A percentile compares a stretch with the other conserved stretches of the same genome.
These are phyloP conservation scores for Carpatolechia fugitivella DNA, from an alignment of 2,888 invertebrate species.

Conservation along the genomic window DNA sequence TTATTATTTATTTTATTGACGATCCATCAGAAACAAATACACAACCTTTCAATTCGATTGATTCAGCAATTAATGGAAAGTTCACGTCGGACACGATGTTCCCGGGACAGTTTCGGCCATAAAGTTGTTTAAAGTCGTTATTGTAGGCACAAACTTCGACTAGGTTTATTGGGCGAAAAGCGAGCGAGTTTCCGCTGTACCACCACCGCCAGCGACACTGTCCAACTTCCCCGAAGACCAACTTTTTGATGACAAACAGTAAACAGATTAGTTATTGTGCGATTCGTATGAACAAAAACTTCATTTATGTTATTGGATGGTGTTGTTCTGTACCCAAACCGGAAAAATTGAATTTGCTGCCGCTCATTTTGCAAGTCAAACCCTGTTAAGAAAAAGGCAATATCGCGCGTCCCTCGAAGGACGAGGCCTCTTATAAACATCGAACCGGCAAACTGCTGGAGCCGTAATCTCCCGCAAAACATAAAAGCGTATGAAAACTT, in stretches of 20 bases:
- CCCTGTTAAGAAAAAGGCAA: conserved; percentile 44
- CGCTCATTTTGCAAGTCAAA: conserved; percentile 43
- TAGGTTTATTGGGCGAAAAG: conserved; percentile 54
- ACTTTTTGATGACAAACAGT: conserved; percentile 34
- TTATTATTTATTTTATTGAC: too few relatives aligned
- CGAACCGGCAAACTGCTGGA: conserved; percentile 46
- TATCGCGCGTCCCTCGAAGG: conserved; percentile 46
- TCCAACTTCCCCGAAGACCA: conserved; percentile 43
- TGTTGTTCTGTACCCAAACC: background rate
- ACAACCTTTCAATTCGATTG: background rate
- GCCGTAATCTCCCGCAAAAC: conserved; percentile 31
- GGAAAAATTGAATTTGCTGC: too few relatives aligned
- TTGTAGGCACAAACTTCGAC: conserved; percentile 31
- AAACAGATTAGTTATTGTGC: conserved; percentile 23
- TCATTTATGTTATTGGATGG: background rate
- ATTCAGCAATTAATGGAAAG: conserved; percentile 15
- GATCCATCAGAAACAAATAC: too few relatives aligned
- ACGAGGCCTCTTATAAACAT: conserved; percentile 54
- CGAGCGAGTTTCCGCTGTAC: conserved; percentile 29
- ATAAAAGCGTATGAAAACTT: conserved; percentile 40
- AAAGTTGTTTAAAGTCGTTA: conserved; percentile 50
- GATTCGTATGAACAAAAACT: background rate
- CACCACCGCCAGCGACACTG: conserved; percentile 30
- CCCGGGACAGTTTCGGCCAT: conserved; percentile 35
- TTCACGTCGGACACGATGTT: conserved; percentile 23